Percentiles rank a stretch among this genome's conserved stretches.
Evolutionary conservation across 2,888 invertebrate species (phyloP).

Genomic region (Rhimphoctona megacephalus): DNA sequence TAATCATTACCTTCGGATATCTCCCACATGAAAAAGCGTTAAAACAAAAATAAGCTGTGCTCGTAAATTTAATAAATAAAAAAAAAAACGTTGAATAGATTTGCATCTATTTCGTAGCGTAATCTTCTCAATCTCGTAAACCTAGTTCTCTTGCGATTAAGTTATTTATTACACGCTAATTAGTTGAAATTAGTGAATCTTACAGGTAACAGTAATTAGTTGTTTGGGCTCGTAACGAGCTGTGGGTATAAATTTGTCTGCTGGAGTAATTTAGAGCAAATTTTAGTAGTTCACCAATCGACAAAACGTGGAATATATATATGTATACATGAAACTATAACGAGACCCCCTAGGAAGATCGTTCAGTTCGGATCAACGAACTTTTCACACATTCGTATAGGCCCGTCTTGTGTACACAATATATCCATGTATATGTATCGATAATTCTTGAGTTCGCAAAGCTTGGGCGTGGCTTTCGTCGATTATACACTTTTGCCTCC

Average conservation of each 20-base stretch:
- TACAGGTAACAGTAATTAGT: conserved; percentile 43
- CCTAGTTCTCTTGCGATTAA: not conserved
- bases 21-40: not conserved
- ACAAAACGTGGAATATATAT: not conserved
- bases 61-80: not conserved
- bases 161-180: conserved; percentile 46
- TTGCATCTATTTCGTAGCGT: conserved; percentile 20
- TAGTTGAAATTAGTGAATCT: conserved; percentile 49
- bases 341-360: conserved; percentile 44
- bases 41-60: not conserved
- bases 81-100: conserved; percentile 12
- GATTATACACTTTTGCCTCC: conserved; percentile 68
- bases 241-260: conserved; percentile 17
- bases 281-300: conserved; percentile 29
- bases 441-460: conserved; percentile 52
- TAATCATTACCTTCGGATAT: not conserved
- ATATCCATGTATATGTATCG: conserved; percentile 16
- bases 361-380: conserved; percentile 49
- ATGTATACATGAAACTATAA: not conserved
- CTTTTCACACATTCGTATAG: conserved; percentile 30
- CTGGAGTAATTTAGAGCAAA: conserved; percentile 32
- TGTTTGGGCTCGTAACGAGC: conserved; percentile 16
- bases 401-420: not conserved
- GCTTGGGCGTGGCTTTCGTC: conserved; percentile 67
- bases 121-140: not conserved